These are phyloP conservation scores for Rugalucina vietnamica DNA, from an alignment of 2,888 invertebrate genomes.

Conservation along the genomic window DNA sequence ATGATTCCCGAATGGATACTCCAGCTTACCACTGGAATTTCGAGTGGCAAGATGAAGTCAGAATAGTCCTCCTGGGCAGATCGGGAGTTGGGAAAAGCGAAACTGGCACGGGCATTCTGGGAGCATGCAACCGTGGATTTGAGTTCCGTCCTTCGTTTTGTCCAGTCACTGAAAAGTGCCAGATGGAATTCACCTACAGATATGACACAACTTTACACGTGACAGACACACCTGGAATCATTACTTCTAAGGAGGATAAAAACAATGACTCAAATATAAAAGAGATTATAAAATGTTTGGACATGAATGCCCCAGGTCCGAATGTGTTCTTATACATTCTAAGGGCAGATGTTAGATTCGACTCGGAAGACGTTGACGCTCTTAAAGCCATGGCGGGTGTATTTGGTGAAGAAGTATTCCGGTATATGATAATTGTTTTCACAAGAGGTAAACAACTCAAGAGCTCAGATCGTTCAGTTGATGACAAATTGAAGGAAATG, in stretches of 20 bases:
- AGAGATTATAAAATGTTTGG: background rate
- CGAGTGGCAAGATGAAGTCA: background rate
- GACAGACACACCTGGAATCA: background rate
- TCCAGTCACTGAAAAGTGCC: background rate
- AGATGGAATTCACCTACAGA: background rate
- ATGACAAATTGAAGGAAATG: background rate
- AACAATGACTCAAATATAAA: background rate
- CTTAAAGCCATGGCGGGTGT: background rate
- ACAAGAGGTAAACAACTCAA: background rate
- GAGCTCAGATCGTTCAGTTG: background rate
- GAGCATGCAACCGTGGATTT: background rate
- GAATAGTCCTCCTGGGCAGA: background rate
- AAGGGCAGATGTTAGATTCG: background rate
- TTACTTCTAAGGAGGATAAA: background rate
- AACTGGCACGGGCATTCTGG: background rate
- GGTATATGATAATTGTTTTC: slow-evolving; percentile 1
- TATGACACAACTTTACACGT: background rate
- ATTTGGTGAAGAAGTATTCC: background rate
- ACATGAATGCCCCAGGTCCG: background rate
- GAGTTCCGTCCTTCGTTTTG: background rate
- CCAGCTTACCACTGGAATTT: no score
- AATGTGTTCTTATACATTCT: background rate
- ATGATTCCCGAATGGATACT: no score
- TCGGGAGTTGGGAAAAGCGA: background rate
- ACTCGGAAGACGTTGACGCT: background rate